Evolutionary conservation across 1,140 invertebrate genomes (phyloP).

Genomic region (Metopolophium dirhodum): DNA sequence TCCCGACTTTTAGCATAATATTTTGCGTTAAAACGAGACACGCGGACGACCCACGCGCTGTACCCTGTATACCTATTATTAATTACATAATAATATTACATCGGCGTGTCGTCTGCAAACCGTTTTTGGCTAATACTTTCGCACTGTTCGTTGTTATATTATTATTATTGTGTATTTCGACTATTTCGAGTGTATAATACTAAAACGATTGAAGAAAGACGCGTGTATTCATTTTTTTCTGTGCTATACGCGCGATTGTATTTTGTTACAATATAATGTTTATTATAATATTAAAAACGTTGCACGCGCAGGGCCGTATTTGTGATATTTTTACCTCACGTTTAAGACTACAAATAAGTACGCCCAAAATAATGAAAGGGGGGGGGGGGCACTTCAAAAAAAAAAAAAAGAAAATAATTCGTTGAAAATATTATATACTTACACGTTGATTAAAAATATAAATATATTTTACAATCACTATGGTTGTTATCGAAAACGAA

Average conservation of each 20-base stretch:
- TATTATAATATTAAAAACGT: neutral
- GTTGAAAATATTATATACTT: neutral
- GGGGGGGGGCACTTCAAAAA: neutral
- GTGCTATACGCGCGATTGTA: neutral
- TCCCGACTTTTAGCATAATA: no score
- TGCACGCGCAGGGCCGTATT: neutral
- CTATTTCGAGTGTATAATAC: neutral
- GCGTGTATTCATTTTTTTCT: neutral
- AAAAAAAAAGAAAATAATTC: neutral
- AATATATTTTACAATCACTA: neutral
- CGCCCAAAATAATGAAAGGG: neutral
- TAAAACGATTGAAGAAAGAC: neutral
- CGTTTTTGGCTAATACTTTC: neutral
- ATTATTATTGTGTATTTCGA: neutral
- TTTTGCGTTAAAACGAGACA: neutral
- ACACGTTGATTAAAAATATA: neutral
- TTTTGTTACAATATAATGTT: neutral
- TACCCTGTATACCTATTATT: no score
- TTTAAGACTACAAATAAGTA: neutral
- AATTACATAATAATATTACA: neutral
- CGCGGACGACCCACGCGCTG: neutral
- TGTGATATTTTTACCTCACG: no score
- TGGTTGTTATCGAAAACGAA: neutral
- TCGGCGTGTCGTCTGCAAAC: neutral
- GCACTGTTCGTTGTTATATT: neutral